Evolutionary conservation across 2,888 invertebrate species (phyloP).

Genomic region (Eilema depressum): DNA sequence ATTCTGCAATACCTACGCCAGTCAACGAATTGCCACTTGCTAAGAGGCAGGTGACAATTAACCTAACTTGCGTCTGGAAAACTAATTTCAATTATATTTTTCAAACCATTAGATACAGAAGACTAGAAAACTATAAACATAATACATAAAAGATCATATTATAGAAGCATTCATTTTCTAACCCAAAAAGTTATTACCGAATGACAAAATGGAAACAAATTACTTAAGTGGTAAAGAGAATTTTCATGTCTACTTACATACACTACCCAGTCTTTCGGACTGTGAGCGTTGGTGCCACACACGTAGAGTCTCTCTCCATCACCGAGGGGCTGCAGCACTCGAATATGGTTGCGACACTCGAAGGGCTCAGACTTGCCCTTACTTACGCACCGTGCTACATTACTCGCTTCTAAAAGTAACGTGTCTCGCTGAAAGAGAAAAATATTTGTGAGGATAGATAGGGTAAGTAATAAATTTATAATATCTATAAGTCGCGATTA

Average conservation of each 20-base stretch:
- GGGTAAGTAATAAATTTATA: not conserved
- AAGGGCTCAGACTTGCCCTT: constrained; percentile 89
- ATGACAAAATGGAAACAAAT: not conserved
- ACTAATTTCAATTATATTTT: not conserved
- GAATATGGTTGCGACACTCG: constrained; percentile 89
- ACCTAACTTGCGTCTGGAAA: no score
- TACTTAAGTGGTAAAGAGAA: not conserved
- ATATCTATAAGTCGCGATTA: not conserved
- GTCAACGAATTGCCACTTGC: no score
- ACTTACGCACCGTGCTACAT: constrained; percentile 87
- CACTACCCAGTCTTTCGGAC: constrained; percentile 88
- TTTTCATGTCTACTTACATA: constrained; percentile 80
- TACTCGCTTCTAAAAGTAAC: constrained; percentile 86
- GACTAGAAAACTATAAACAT: not conserved
- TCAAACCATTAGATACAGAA: not conserved
- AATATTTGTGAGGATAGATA: constrained; percentile 22
- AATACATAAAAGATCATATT: no score
- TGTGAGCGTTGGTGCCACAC: constrained; percentile 89
- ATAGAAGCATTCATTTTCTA: no score
- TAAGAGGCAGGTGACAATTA: not conserved
- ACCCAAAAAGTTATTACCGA: no score
- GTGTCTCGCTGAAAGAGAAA: constrained; percentile 81
- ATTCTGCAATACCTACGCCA: no score
- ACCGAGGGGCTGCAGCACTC: constrained; percentile 89
- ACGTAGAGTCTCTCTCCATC: constrained; percentile 88